Base-by-base conservation (phyloP, 2,113 vertebrate species). In the Cynoglossus semilaevis region DNA sequence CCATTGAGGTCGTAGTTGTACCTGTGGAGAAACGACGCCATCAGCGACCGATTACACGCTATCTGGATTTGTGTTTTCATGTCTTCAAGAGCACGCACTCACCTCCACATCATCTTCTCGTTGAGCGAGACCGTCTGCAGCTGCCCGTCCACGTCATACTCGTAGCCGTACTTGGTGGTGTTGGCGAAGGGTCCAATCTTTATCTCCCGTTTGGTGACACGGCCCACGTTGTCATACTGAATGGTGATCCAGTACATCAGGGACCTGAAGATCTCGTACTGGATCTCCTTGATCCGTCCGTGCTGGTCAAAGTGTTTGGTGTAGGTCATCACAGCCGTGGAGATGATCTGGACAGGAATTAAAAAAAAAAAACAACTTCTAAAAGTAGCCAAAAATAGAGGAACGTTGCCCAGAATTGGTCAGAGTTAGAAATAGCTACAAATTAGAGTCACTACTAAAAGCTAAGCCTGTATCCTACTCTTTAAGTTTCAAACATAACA, bases 161-260 rank as follows among this genome's bases (percentile, higher is more conserved):
- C 97, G 0, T 99, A 99, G 17, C 91, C 94, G 0, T 98, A 98
- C 74, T 98, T 99, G 7, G 96, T 99, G 0, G 96, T 99, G 88
- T 99, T 99, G 77, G 97, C 96, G 48, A 98, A 99, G 0, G 97
- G 97, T 9, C 97, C 97, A 0, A 99, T 99, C 84, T 99, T 99
- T 74, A 99, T 96, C 89, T 99, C 97, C 1, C 96, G 91, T 76
- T 96, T 98, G 0, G 95, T 98, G 41, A 99, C 96, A 11, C 96
- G 87, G n/a, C 95, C 97, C 95, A 98, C 95, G 79, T 94, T 98
- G 82, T 99, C 97, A 0, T 99, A 99, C 56, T 99, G 96, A 73
- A 99, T 93, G 73, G 96, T 98, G 86, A 99, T 98, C 95, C 97
- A 99, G 85, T 98, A 99, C 95, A 99, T 98, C 59, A 98, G 90